Evolutionary conservation across 2,113 vertebrate species (phyloP).

Genomic region (Meleagris gallopavo): DNA sequence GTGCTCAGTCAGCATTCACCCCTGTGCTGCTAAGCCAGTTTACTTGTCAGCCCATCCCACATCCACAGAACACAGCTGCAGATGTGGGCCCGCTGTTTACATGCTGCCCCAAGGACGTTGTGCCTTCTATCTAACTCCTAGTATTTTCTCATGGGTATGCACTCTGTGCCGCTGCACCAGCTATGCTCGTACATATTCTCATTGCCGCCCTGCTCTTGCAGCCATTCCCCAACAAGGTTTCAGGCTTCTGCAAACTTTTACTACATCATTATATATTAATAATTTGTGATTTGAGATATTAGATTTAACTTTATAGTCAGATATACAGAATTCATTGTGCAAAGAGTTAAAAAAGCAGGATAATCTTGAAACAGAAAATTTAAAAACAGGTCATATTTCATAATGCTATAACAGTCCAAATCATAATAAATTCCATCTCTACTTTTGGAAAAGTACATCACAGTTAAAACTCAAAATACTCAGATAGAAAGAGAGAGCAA

Average conservation of each 20-base stretch:
- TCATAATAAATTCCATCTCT: slow-evolving; percentile 68
- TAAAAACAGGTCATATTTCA: slow-evolving; percentile 39
- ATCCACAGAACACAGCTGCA: too few relatives aligned
- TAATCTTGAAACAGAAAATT: not conserved
- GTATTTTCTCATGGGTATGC: too few relatives aligned
- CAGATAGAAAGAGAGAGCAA: slow-evolving; percentile 7
- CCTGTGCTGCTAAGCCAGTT: too few relatives aligned
- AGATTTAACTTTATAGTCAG: not conserved
- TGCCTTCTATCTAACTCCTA: too few relatives aligned
- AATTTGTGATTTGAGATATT: not conserved
- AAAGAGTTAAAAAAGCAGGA: slow-evolving; percentile 29
- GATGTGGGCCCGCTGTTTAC: too few relatives aligned
- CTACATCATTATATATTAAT: not conserved
- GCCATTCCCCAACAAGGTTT: too few relatives aligned
- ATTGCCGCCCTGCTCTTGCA: too few relatives aligned
- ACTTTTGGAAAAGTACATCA: slow-evolving; percentile 46
- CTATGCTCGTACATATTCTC: too few relatives aligned
- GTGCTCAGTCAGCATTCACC: too few relatives aligned
- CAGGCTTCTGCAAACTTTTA: not conserved
- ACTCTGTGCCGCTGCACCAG: too few relatives aligned
- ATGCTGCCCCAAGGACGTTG: too few relatives aligned
- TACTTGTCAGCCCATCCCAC: too few relatives aligned
- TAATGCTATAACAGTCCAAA: slow-evolving; percentile 40
- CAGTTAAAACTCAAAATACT: slow-evolving; percentile 34
- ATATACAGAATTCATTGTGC: not conserved